Percentiles rank a stretch among this genome's conserved stretches.
phyloP scores from a whole-genome alignment of 2,888 invertebrate species.

The Eumacrocentrus americanus region DNA sequence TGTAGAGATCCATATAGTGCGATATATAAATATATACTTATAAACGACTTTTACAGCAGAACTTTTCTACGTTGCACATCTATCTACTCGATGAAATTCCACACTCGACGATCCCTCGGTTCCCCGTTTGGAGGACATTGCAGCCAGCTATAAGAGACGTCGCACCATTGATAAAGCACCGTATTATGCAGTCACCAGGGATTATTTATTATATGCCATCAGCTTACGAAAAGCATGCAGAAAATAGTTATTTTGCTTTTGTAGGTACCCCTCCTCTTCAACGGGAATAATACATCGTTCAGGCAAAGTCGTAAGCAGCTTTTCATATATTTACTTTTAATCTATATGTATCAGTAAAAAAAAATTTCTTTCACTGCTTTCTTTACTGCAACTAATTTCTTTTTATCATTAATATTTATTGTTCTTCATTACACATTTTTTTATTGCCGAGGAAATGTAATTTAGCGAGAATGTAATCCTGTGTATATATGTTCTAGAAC shows the following conservation, averaged over 20 bases:
- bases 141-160: background rate
- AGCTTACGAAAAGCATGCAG: background rate
- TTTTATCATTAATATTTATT: too few species aligned
- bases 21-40: background rate
- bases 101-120: background rate
- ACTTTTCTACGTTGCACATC: background rate
- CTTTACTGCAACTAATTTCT: too few species aligned
- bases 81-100: background rate
- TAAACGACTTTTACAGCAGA: background rate
- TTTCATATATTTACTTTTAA: too few species aligned
- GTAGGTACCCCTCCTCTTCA: constrained; percentile 2
- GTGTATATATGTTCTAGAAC: background rate
- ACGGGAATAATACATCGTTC: background rate
- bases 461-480: too few species aligned
- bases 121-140: constrained; percentile 3
- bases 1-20: background rate
- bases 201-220: constrained; percentile 15
- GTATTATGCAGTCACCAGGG: constrained; percentile 19
- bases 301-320: too few species aligned
- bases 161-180: constrained; percentile 13
- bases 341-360: too few species aligned
- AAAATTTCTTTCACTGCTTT: too few species aligned
- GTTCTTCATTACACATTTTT: too few species aligned
- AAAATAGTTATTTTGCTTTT: background rate
- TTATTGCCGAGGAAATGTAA: too few species aligned